These are phyloP conservation scores for Hyla sarda DNA, from an alignment of 2,113 vertebrate genomes.

Conservation along the genomic window DNA sequence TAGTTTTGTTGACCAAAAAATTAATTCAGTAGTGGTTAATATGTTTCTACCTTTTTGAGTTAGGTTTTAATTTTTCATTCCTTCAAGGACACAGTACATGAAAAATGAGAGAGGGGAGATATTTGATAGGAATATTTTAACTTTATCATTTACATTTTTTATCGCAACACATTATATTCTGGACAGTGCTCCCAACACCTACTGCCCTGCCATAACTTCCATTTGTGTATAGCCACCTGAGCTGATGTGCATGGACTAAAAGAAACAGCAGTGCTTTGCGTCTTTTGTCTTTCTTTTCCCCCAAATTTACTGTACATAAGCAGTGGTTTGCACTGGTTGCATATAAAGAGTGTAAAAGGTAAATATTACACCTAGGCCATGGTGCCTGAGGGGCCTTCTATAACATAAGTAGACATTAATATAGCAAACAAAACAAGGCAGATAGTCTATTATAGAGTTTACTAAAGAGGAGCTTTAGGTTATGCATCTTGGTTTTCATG, in stretches of 20 bases:
- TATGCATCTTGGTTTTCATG: not conserved
- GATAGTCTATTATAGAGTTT: not conserved
- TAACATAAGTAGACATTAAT: not conserved
- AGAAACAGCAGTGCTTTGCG: too few species aligned
- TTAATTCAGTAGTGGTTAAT: too few species aligned
- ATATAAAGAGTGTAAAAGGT: not conserved
- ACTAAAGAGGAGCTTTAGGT: not conserved
- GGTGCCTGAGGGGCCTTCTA: not conserved
- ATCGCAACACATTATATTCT: not conserved
- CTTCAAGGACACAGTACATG: too few species aligned
- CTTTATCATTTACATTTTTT: not conserved
- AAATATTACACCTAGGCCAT: too few species aligned
- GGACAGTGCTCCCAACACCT: too few species aligned
- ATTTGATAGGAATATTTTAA: not conserved
- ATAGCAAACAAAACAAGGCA: not conserved
- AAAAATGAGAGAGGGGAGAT: not conserved
- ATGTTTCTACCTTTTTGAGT: too few species aligned
- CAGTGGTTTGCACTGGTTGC: not conserved
- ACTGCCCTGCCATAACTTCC: too few species aligned
- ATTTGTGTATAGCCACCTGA: too few species aligned
- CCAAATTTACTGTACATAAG: not conserved
- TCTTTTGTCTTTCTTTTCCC: too few species aligned
- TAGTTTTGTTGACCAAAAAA: too few species aligned
- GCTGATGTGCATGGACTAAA: too few species aligned
- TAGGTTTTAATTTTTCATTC: too few species aligned